Base-by-base conservation (phyloP, 2,113 vertebrate genomes). In the Macrotus californicus region DNA sequence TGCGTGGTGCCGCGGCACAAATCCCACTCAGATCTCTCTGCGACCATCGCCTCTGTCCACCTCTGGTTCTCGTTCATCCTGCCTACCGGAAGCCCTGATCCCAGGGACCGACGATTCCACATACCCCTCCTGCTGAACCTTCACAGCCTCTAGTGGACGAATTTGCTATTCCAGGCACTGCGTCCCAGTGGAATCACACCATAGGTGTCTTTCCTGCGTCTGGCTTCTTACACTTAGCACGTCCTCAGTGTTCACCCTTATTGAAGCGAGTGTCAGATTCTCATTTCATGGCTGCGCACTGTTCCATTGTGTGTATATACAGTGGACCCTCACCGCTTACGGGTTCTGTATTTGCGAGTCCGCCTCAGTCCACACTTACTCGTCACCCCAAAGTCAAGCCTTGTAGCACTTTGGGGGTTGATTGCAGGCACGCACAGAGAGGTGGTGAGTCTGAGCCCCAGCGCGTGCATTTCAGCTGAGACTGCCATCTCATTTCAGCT, bases 31-130 rank as follows among this genome's bases (percentile, higher is more conserved):
- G 29, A 21, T 9, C 15, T 0, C 22, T 77, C 13, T 41, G 4
- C 3, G 8, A 0, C 61, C 31, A 1, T 39, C 24, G 7, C 19
- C 24, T 34, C 46, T 34, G 0, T 18, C 77, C 4, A 0, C 11
- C 46, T 18, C 59, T 39, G 10, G 1, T 7, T 13, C 39, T 10
- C n/a, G 72, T 54, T 50, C 41, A 31, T 70, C 21, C 3, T 59
- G 11, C 46, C 81, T 54, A 5, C 29, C 7, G 31, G 73, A 86
- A 59, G n/a, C 48, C 75, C 73, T n/a, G 26, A 79, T 46, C 52
- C 18, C 9, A 1, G 24, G 34, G 13, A 39, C 6, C 13, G 7
- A 4, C 16, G 7, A 31, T 12, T 81, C 11, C 15, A 9, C 6
- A 21, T 31, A 34, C 13, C 48, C 12, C 18, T 31, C 7, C 10